These are phyloP conservation scores for Candoia aspera DNA, from an alignment of 2,113 vertebrate species.

Conservation along the genomic window DNA sequence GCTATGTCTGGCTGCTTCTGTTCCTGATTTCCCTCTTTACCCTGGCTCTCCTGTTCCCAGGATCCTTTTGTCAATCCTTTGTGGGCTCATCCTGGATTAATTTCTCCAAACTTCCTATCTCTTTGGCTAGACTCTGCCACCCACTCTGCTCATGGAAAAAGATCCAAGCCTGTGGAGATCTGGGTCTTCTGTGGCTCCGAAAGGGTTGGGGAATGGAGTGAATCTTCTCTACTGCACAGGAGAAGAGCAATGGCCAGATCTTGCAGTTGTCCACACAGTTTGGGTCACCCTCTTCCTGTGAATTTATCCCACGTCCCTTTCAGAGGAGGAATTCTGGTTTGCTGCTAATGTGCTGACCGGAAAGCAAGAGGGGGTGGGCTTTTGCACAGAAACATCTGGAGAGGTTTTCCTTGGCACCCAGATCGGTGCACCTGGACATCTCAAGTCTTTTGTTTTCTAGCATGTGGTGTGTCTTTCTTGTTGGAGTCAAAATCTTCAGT, in stretches of 20 bases:
- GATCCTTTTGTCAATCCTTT: background rate
- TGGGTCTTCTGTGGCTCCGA: background rate
- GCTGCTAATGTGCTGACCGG: background rate
- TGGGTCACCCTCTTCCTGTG: background rate
- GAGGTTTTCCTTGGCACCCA: constrained; percentile 20
- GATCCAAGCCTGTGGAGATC: background rate
- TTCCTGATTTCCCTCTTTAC: background rate
- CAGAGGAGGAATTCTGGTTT: background rate
- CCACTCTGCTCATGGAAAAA: background rate
- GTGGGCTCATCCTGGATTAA: background rate
- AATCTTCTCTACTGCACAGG: background rate
- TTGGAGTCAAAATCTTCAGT: background rate
- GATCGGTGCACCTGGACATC: constrained; percentile 13
- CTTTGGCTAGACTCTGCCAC: background rate
- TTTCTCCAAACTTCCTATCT: background rate
- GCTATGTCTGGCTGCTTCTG: background rate
- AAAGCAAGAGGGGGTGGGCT: background rate
- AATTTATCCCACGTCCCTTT: background rate
- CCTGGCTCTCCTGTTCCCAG: background rate
- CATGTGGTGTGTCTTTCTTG: fast-evolving
- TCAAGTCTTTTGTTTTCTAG: background rate
- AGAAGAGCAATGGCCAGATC: background rate
- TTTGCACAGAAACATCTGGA: background rate
- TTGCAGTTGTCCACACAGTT: background rate
- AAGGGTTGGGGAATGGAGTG: background rate